Base-by-base conservation (phyloP, 1,140 invertebrate genomes). In the Drosophila pseudoobscura region DNA sequence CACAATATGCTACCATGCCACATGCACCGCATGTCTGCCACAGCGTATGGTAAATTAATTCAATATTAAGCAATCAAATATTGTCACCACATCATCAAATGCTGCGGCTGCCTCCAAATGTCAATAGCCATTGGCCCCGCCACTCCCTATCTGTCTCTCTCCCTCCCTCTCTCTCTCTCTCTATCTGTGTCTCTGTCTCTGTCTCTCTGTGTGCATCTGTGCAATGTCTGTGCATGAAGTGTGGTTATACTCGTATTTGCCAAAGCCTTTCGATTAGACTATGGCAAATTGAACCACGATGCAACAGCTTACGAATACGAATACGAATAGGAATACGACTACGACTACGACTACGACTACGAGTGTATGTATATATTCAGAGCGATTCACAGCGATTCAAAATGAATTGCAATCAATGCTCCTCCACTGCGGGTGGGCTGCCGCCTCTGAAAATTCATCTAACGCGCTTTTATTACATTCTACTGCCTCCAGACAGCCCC, bases 41-140 rank as follows among this genome's bases (percentile, higher is more conserved):
- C 82, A 85, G 82, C 71, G 58, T 85, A 75, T 87, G 80, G 68
- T 87, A 82, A 87, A 87, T 88, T 87, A 87, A 87, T 87, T 87
- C 78, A 82, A 82, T 87, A 87, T 87, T 87, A 78, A 71, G 82
- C 83, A 87, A 78, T 87, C 82, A 87, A 87, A 88, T 87, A 87
- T 82, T 85, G 82, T 85, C 74, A 58, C 82, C 78, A 88, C 82
- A 87, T 82, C 74, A 87, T 82, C 82, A 82, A 87, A 73, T 75
- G 66, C 80, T 79, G 82, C 55, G 82, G 73, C 78, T 44, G 63
- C 46, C 55, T 39, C 11, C 11, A 39, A 68, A 77, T 50, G 73
- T 74, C 75, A 78, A 74, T 74, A 75, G 53, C 55, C 45, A n/a
- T 56, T 6, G 44, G 9, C 26, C 9, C 9, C 7, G 11, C n/a